These are phyloP conservation scores for Liparis tanakae DNA, from an alignment of 2,797 vertebrate species.

Conservation along the genomic window DNA sequence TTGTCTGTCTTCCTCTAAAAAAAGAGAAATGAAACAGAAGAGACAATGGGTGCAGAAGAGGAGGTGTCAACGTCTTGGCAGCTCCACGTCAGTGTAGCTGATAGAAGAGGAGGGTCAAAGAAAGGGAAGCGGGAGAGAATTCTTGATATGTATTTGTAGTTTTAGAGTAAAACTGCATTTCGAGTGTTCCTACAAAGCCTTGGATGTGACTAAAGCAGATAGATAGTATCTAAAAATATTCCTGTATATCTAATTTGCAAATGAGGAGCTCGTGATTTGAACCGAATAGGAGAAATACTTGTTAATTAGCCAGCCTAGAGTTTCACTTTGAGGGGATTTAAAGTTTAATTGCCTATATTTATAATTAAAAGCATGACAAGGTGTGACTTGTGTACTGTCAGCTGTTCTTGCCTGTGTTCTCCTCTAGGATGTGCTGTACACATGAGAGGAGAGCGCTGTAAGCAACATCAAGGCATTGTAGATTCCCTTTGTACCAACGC, in stretches of 20 bases:
- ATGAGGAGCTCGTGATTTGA: slow-evolving; percentile 50
- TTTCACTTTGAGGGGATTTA: slow-evolving; percentile 62
- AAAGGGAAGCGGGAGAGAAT: slow-evolving; percentile 34
- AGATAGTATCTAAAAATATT: slow-evolving; percentile 38
- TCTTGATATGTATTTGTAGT: slow-evolving; percentile 41
- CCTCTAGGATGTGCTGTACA: slow-evolving; percentile 73
- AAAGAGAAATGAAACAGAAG: slow-evolving; percentile 42
- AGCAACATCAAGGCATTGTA: slow-evolving; percentile 66
- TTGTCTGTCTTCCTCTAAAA: slow-evolving; percentile 37
- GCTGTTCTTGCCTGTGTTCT: slow-evolving; percentile 58
- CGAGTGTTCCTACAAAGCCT: slow-evolving; percentile 27
- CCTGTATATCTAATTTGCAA: slow-evolving; percentile 29
- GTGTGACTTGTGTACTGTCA: slow-evolving; percentile 62
- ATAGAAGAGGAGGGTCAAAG: slow-evolving; percentile 51
- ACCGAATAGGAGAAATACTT: slow-evolving; percentile 38
- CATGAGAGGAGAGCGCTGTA: slow-evolving; percentile 38
- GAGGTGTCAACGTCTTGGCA: slow-evolving; percentile 62
- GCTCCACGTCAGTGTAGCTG: slow-evolving; percentile 46
- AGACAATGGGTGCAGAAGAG: slow-evolving; percentile 69
- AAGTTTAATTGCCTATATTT: slow-evolving; percentile 68
- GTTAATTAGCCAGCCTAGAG: slow-evolving; percentile 57
- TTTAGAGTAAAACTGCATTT: slow-evolving; percentile 29
- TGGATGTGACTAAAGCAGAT: slow-evolving; percentile 31
- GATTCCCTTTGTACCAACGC: slow-evolving; percentile 69
- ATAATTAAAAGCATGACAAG: slow-evolving; percentile 66